phyloP scores from a whole-genome alignment of 1,140 invertebrate species.

The Nymphalis io region DNA sequence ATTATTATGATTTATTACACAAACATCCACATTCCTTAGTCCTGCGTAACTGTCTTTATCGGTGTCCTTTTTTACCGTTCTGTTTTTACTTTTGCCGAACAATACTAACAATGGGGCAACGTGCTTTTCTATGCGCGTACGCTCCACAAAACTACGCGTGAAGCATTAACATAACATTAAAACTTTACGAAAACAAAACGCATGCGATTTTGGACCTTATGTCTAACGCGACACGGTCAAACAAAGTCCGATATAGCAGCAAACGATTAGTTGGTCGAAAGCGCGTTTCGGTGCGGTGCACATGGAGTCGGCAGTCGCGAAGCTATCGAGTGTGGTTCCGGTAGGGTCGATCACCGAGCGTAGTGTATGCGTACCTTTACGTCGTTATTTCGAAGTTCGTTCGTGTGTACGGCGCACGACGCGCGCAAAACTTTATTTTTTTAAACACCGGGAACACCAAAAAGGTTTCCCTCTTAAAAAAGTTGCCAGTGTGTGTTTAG shows the following conservation, averaged over 20 bases:
- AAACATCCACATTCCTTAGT: slow-evolving; percentile 57
- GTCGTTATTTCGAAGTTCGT: slow-evolving; percentile 60
- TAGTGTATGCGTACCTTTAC: slow-evolving; percentile 60
- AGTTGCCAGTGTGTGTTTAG: slow-evolving; percentile 28
- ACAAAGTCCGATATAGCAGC: slow-evolving; percentile 1
- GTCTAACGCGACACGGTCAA: slow-evolving; percentile 23
- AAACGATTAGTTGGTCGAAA: slow-evolving; percentile 50
- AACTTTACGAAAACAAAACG: slow-evolving; percentile 28
- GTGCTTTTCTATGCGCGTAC: slow-evolving; percentile 70
- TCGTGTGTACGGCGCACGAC: slow-evolving; percentile 53
- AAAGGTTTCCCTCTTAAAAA: slow-evolving; percentile 20
- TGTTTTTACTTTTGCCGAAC: slow-evolving; percentile 61
- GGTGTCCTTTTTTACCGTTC: slow-evolving; percentile 51
- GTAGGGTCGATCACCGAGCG: slow-evolving; percentile 76
- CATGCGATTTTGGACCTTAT: slow-evolving; percentile 46
- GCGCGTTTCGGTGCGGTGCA: slow-evolving; percentile 75
- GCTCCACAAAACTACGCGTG: slow-evolving; percentile 69
- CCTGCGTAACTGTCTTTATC: slow-evolving; percentile 59
- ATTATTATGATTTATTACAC: slow-evolving; percentile 45
- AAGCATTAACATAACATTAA: slow-evolving; percentile 48
- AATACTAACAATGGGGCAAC: slow-evolving; percentile 67
- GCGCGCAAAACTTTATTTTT: slow-evolving; percentile 40
- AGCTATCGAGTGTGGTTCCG: slow-evolving; percentile 76
- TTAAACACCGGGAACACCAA: slow-evolving; percentile 13
- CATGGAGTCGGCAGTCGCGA: slow-evolving; percentile 72